Base-by-base conservation (phyloP, 30 jellyfish, hydroid and myxozoan genomes). In the Phacellophora camtschatica region DNA sequence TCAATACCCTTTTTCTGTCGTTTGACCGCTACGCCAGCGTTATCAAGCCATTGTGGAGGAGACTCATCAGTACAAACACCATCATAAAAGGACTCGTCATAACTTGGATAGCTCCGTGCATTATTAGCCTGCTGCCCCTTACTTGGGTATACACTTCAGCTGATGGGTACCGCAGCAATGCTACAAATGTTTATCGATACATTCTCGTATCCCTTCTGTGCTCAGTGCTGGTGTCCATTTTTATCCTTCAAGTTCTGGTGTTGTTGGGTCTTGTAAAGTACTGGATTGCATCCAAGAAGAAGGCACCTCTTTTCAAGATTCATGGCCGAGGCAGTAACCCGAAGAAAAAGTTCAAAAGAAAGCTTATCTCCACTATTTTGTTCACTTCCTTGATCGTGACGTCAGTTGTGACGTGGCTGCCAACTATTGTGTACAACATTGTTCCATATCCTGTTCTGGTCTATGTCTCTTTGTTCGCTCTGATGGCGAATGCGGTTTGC, bases 21-120 rank as follows among this genome's bases (percentile, higher is more conserved):
- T 53, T 78, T 27, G 90, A 78, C 19, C 90, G 90, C 90, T 78
- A 78, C 55, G 82, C 82, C 4, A 61, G 82, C 51, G 74, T 78
- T 7, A 55, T 78, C 3, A 45, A 51, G 62, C 90, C 90, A 5
- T 46, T 78, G 74, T 78, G 90, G 90, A 62, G 90, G 74, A 62
- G 90, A 32, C 73, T 57, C 11, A 51, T 78, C 58, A 37, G 73
- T 46, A 63, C 73, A 0, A 42, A 82, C 5, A 78, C 82, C 37
- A 58, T 78, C n/a, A 56, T 13, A 31, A 78, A 49, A 32, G 90
- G 90, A 3, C 39, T 78, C 11, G 5, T 78, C 8, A 23, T 78
- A 27, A 78, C 82, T 3, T 78, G 90, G 90, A 5, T 45, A n/a
- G 22, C 16, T 11, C 90, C 90, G 1, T 66, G 65, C 10, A 28